Percentiles rank a stretch among this genome's conserved stretches.
phyloP scores from a whole-genome alignment of 1,140 invertebrate species.

The Gyrodactylus salaris region DNA sequence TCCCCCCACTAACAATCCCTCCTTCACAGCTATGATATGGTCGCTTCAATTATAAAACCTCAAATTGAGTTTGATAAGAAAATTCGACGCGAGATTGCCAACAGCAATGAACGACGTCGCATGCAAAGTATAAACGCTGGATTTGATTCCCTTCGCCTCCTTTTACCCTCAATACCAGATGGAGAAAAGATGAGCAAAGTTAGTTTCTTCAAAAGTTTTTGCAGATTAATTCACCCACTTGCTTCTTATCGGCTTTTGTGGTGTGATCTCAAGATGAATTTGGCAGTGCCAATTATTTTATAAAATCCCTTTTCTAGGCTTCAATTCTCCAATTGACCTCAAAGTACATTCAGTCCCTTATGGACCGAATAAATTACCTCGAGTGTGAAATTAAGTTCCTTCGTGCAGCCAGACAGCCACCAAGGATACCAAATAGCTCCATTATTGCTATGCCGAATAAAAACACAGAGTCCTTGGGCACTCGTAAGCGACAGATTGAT shows the following conservation, averaged over 20 bases:
- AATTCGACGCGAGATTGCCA: conserved; percentile 6
- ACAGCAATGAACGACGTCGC: conserved; percentile 5
- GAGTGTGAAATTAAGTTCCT: background rate
- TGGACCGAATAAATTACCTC: background rate
- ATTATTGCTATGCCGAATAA: background rate
- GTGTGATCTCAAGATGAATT: background rate
- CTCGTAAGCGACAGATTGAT: background rate
- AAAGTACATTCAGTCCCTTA: background rate
- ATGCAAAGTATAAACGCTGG: conserved; percentile 8
- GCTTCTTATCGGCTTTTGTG: too few relatives aligned
- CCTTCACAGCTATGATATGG: background rate
- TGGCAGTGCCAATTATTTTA: background rate
- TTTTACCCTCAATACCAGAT: conserved; percentile 1
- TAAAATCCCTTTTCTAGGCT: background rate
- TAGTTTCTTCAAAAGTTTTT: too few relatives aligned
- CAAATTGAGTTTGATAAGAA: conserved; percentile 4
- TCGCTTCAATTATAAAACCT: background rate
- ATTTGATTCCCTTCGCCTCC: background rate
- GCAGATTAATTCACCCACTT: too few relatives aligned
- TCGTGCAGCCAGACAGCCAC: too few relatives aligned
- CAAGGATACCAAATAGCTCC: too few relatives aligned
- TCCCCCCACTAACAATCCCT: too few relatives aligned
- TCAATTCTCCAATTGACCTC: background rate
- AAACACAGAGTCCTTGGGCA: background rate
- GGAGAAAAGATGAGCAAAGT: conserved; percentile 7